Percentiles rank a stretch among this genome's conserved stretches.
Conservation (phyloP, 2,888 invertebrate genomes). For the Callyntrura guangdongensis region DNA sequence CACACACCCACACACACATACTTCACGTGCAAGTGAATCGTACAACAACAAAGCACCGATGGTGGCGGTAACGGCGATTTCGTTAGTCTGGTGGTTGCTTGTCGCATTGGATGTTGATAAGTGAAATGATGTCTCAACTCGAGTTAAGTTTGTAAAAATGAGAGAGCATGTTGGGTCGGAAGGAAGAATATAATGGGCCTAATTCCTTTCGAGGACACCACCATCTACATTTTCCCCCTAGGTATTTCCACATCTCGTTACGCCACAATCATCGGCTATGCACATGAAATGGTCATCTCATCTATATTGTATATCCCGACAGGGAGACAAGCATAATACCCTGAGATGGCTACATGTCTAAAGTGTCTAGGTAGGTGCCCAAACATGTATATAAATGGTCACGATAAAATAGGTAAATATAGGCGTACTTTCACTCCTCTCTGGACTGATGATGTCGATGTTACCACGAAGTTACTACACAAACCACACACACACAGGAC, state of each 20-base stretch:
- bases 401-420: not conserved
- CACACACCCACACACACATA: no score
- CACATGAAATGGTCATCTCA: not conserved
- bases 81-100: not conserved
- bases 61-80: slow-evolving; percentile 16
- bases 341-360: not conserved
- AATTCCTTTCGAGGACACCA: slow-evolving; percentile 61
- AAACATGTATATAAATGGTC: not conserved
- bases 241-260: slow-evolving; percentile 39
- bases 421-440: not conserved
- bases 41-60: not conserved
- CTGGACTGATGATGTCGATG: not conserved
- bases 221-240: not conserved
- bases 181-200: slow-evolving; percentile 69
- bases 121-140: slow-evolving; percentile 72
- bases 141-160: slow-evolving; percentile 65
- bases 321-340: not conserved
- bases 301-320: not conserved
- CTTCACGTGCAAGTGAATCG: not conserved
- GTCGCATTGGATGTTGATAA: slow-evolving; percentile 20
- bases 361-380: not conserved
- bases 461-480: not conserved
- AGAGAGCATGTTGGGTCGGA: slow-evolving; percentile 57
- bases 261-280: not conserved
- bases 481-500: not conserved